phyloP scores from a whole-genome alignment of 2,113 vertebrate species.

The Notechis scutatus region DNA sequence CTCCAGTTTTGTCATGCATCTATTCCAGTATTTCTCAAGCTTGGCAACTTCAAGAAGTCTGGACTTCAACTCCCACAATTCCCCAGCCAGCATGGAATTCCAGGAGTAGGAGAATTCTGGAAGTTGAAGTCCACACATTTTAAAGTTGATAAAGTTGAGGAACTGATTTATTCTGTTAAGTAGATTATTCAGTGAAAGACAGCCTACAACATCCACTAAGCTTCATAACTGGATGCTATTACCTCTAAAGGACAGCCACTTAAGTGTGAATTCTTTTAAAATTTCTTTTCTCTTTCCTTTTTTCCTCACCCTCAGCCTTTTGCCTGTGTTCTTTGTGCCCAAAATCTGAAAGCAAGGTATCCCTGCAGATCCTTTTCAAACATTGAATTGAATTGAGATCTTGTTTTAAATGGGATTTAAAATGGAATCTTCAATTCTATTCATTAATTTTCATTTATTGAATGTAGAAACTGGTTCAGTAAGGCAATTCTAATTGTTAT shows the following conservation, averaged over 20 bases:
- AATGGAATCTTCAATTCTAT: neutral
- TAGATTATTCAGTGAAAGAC: neutral
- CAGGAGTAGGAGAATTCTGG: too few species aligned
- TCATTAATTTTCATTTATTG: neutral
- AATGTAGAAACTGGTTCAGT: neutral
- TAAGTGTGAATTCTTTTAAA: neutral
- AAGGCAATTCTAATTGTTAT: neutral
- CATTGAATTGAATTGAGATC: neutral
- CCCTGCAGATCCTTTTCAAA: neutral
- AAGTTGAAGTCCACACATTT: neutral
- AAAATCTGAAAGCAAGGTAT: neutral
- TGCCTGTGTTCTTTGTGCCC: neutral
- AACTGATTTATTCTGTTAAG: neutral
- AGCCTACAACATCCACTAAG: neutral
- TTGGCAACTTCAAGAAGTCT: neutral
- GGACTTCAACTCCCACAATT: neutral
- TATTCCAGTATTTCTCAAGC: neutral
- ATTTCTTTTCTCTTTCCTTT: neutral
- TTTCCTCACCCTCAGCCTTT: neutral
- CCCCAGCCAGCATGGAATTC: neutral
- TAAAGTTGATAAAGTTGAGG: neutral
- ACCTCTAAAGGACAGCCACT: neutral
- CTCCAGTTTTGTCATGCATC: neutral
- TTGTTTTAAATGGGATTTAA: neutral
- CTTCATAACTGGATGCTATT: neutral